Evolutionary conservation across 2,888 invertebrate species (phyloP).

Genomic region (Conomelus anceps): DNA sequence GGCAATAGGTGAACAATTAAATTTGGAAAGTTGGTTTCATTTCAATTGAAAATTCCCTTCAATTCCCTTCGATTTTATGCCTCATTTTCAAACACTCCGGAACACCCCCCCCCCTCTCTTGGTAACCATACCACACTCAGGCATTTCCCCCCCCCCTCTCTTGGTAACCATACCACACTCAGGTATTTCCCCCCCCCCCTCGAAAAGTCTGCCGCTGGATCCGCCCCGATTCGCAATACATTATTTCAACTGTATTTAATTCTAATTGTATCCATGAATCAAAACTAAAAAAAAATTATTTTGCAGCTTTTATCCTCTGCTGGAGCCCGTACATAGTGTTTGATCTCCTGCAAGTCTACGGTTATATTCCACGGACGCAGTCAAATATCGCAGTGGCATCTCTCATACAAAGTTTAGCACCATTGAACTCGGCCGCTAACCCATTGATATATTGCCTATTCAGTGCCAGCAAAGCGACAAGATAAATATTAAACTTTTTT

Average conservation of each 20-base stretch:
- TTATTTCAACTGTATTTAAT: background rate
- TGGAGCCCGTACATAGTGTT: constrained; percentile 95
- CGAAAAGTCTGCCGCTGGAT: no score
- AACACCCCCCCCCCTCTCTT: no score
- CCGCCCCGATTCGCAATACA: no score
- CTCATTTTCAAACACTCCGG: no score
- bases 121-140: no score
- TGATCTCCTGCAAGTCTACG: constrained; percentile 83
- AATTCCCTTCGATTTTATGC: no score
- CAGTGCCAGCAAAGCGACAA: constrained; percentile 34
- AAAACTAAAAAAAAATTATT: constrained; percentile 9
- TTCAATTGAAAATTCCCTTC: no score
- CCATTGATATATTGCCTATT: constrained; percentile 92
- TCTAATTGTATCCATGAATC: background rate
- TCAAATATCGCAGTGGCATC: constrained; percentile 78
- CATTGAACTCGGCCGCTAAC: constrained; percentile 89
- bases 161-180: no score
- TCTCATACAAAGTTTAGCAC: constrained; percentile 85
- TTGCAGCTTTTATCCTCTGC: constrained; percentile 81
- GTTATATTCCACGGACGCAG: constrained; percentile 69
- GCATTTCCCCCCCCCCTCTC: no score
- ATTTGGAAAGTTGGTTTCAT: no score
- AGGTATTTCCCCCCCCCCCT: no score
- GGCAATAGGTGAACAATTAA: no score
- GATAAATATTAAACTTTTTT: constrained; percentile 14